These are phyloP conservation scores for Garrulus glandarius DNA, from an alignment of 2,797 vertebrate genomes.

Conservation along the genomic window DNA sequence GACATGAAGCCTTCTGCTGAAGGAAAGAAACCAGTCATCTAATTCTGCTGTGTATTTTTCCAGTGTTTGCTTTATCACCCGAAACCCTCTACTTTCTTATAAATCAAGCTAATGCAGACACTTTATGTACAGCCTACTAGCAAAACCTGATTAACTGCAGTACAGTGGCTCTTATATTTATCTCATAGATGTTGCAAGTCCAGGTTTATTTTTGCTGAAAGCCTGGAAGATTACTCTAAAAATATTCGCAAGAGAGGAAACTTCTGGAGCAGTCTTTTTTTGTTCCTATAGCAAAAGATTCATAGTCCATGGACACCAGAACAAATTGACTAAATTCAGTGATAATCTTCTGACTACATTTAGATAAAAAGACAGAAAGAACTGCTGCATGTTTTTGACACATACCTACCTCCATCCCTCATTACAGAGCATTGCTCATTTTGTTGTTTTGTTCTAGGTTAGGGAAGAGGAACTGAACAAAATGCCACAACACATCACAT, in stretches of 20 bases:
- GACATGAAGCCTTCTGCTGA: conserved; percentile 75
- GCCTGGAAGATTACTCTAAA: background rate
- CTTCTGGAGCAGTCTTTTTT: background rate
- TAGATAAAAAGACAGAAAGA: background rate
- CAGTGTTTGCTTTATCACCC: background rate
- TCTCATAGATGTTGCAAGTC: background rate
- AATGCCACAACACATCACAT: conserved; percentile 51
- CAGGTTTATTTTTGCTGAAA: background rate
- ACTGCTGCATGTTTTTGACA: background rate
- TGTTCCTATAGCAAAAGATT: background rate
- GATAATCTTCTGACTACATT: background rate
- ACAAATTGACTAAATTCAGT: background rate
- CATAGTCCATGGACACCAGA: background rate
- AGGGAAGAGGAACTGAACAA: conserved; percentile 78
- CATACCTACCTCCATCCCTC: background rate
- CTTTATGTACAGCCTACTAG: background rate
- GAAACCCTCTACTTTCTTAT: background rate
- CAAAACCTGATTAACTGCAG: background rate
- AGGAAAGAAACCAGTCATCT: conserved; percentile 27
- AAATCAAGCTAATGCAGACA: background rate
- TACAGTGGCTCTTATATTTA: background rate
- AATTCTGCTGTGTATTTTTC: background rate
- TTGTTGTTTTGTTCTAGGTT: conserved; percentile 69
- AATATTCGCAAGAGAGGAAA: background rate
- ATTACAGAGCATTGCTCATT: background rate